Evolutionary conservation across 1,140 invertebrate genomes (phyloP).

Genomic region (Saccostrea cuccullata): DNA sequence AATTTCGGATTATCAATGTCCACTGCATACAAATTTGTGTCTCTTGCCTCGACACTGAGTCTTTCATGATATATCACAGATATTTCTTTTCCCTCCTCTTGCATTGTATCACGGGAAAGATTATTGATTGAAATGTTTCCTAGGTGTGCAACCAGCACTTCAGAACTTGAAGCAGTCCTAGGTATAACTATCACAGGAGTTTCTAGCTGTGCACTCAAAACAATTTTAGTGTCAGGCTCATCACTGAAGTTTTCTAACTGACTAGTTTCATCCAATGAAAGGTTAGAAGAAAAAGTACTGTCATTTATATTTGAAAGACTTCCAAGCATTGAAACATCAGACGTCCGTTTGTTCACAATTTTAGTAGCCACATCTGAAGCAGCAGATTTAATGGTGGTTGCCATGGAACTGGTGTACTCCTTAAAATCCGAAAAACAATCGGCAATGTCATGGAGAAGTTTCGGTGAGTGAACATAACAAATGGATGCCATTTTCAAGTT

Average conservation of each 20-base stretch:
- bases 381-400: slow-evolving; percentile 91
- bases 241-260: background rate
- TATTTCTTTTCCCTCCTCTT: slow-evolving; percentile 34
- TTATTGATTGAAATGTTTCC: slow-evolving; percentile 89
- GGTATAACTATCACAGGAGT: slow-evolving; percentile 94
- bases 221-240: slow-evolving; percentile 57
- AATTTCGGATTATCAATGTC: slow-evolving; percentile 80
- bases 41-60: slow-evolving; percentile 84
- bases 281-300: slow-evolving; percentile 31
- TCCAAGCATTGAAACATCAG: slow-evolving; percentile 42
- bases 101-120: slow-evolving; percentile 38
- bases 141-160: slow-evolving; percentile 95
- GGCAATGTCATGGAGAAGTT: slow-evolving; percentile 89
- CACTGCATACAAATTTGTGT: slow-evolving; percentile 93
- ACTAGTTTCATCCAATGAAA: slow-evolving; percentile 50
- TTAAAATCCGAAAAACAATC: slow-evolving; percentile 89
- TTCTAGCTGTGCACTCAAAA: slow-evolving; percentile 87
- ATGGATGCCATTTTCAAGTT: slow-evolving; percentile 91
- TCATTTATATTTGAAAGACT: slow-evolving; percentile 46
- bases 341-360: slow-evolving; percentile 82
- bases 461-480: slow-evolving; percentile 94
- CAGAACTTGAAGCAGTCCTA: slow-evolving; percentile 85
- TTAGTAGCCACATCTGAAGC: slow-evolving; percentile 96
- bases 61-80: slow-evolving; percentile 55
- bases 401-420: slow-evolving; percentile 84